These are phyloP conservation scores for Frankliniella fusca DNA, from an alignment of 2,888 invertebrate species.

Conservation along the genomic window DNA sequence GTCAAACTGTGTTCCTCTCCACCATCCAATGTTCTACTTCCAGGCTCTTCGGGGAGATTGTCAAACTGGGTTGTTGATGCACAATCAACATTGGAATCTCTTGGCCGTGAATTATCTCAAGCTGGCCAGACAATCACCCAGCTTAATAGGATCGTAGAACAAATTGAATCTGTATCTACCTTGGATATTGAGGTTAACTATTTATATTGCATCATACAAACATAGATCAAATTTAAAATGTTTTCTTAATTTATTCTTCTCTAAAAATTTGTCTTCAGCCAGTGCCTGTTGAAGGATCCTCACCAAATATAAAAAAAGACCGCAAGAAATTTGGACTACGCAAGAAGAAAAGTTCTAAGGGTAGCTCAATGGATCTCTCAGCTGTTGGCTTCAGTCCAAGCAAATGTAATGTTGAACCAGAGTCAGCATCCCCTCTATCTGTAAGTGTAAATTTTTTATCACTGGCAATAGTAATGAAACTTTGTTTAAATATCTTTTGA, in stretches of 20 bases:
- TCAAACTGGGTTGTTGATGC: constrained; percentile 67
- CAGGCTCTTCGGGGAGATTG: constrained; percentile 48
- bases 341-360: constrained; percentile 61
- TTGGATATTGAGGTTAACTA: neutral
- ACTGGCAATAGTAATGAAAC: neutral
- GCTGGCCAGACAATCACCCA: constrained; percentile 67
- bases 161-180: constrained; percentile 46
- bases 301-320: constrained; percentile 64
- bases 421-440: constrained; percentile 49
- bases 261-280: constrained; percentile 34
- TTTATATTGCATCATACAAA: neutral
- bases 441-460: constrained; percentile 42
- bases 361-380: constrained; percentile 59
- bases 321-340: constrained; percentile 64
- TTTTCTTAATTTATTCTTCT: constrained; percentile 25
- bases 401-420: constrained; percentile 43
- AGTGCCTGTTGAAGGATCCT: constrained; percentile 52
- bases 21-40: constrained; percentile 41
- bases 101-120: constrained; percentile 61
- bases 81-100: constrained; percentile 58
- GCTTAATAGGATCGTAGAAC: constrained; percentile 59
- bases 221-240: constrained; percentile 15
- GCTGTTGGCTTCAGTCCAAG: constrained; percentile 42
- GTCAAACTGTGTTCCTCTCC: constrained; percentile 41
- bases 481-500: neutral